These are phyloP conservation scores for Indicator maculatus DNA, from an alignment of 2,113 vertebrate species.

Conservation along the genomic window DNA sequence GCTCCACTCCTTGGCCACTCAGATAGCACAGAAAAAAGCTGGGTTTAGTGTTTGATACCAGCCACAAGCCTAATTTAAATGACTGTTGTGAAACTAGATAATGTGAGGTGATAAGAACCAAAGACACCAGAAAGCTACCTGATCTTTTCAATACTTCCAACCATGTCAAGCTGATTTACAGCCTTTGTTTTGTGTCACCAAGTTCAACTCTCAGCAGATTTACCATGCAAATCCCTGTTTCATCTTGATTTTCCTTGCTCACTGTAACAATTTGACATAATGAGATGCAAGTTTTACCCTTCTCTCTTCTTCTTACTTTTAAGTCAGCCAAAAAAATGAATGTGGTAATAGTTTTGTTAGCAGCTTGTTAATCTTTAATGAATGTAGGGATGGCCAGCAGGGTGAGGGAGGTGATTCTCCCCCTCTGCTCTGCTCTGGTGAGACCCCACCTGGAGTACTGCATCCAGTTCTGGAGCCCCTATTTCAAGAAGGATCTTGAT, in stretches of 20 bases:
- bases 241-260: conserved; percentile 17
- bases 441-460: no score
- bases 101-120: not conserved
- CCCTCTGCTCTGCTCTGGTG: no score
- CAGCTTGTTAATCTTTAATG: conserved; percentile 24
- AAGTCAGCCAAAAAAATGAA: conserved; percentile 18
- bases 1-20: not conserved
- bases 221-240: not conserved
- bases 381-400: not conserved
- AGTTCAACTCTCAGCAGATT: not conserved
- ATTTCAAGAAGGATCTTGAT: no score
- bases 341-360: conserved; percentile 6
- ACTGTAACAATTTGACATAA: not conserved
- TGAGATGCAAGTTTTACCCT: conserved; percentile 4
- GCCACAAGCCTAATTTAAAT: not conserved
- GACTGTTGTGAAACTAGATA: not conserved
- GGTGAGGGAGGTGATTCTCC: no score
- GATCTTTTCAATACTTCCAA: not conserved
- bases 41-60: not conserved
- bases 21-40: not conserved
- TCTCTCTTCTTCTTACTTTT: not conserved
- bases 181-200: not conserved
- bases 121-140: not conserved
- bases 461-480: no score
- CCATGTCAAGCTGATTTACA: conserved; percentile 2